Evolutionary conservation across 2,888 invertebrate species (phyloP).

Genomic region (Luffia ferchaultella): DNA sequence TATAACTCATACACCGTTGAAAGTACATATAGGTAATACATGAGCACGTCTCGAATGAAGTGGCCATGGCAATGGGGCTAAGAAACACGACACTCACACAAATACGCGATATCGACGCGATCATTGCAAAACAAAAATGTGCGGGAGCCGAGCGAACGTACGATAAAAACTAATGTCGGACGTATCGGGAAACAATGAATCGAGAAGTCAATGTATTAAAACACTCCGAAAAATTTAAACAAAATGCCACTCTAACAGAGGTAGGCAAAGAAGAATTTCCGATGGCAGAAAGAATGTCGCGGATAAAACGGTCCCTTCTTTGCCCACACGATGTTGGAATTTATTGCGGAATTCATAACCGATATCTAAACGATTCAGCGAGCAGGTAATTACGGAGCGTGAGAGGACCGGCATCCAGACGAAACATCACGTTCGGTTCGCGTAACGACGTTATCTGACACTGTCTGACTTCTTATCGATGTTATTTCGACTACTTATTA

Average conservation of each 20-base stretch:
- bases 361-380: slow-evolving; percentile 1
- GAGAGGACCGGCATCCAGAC: background rate
- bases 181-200: slow-evolving; percentile 42
- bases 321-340: slow-evolving; percentile 24
- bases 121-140: background rate
- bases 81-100: background rate
- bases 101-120: background rate
- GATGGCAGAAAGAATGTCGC: too few species aligned
- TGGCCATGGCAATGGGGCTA: too few species aligned
- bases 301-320: too few species aligned
- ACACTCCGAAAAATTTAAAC: too few species aligned
- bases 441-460: background rate
- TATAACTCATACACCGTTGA: too few species aligned
- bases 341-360: slow-evolving; percentile 25
- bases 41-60: too few species aligned
- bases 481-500: too few species aligned
- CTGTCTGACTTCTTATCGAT: background rate
- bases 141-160: background rate
- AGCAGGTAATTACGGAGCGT: background rate
- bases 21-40: too few species aligned
- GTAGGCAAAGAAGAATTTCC: too few species aligned
- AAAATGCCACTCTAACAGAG: slow-evolving; percentile 16
- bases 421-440: background rate
- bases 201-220: background rate
- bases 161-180: slow-evolving; percentile 47